Conservation (phyloP, 2,113 vertebrate species). For the Austrofundulus limnaeus region DNA sequence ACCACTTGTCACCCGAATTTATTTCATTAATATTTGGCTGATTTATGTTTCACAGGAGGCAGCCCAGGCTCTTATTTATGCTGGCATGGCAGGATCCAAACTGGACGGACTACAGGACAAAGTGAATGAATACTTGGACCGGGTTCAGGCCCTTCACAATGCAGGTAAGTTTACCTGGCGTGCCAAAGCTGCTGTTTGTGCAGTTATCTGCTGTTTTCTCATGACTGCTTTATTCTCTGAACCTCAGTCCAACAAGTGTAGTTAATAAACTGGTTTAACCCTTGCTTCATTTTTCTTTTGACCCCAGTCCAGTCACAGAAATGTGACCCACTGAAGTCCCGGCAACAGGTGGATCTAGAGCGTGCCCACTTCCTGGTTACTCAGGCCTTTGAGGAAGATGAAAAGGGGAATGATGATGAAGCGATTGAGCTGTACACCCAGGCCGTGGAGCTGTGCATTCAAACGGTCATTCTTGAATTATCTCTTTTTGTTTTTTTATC, state of each 20-base stretch:
- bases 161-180: constrained; percentile 76
- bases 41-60: constrained; percentile 74
- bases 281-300: neutral
- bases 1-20: too few species aligned
- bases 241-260: neutral
- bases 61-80: constrained; percentile 96
- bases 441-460: constrained; percentile 95
- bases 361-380: constrained; percentile 96
- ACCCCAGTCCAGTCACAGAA: constrained; percentile 88
- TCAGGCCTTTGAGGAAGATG: constrained; percentile 96
- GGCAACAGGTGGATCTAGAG: constrained; percentile 94
- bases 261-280: neutral
- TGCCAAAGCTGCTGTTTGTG: neutral
- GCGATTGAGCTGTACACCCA: constrained; percentile 94
- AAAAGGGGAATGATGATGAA: constrained; percentile 90
- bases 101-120: constrained; percentile 95
- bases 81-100: constrained; percentile 95
- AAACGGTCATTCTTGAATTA: constrained; percentile 81
- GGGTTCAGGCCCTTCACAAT: constrained; percentile 92
- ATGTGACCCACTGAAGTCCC: constrained; percentile 90
- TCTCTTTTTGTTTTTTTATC: neutral
- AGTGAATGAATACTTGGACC: constrained; percentile 93
- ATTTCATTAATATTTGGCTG: too few species aligned
- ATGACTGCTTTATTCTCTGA: too few species aligned
- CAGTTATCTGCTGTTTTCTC: neutral